A percentile compares a stretch with the other conserved stretches of the same genome.
These are phyloP conservation scores for Bombylius discolor DNA, from an alignment of 2,888 invertebrate genomes.

Conservation along the genomic window DNA sequence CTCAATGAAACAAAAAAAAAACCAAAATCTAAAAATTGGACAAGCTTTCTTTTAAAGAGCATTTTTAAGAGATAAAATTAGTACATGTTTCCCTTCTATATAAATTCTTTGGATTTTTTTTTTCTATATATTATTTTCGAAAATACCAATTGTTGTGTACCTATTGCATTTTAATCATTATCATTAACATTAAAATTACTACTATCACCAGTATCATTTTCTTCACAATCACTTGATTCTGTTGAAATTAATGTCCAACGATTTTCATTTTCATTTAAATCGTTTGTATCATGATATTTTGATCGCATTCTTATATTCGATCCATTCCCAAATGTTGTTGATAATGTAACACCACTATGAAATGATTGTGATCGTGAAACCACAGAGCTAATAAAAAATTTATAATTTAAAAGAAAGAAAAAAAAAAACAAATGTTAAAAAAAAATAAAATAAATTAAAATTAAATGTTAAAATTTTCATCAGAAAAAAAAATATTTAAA, in stretches of 20 bases:
- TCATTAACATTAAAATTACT: too few relatives aligned
- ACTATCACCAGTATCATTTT: slow-evolving; percentile 5
- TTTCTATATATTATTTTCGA: too few relatives aligned
- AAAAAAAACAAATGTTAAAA: not conserved
- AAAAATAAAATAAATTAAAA: not conserved
- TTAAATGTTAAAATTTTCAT: too few relatives aligned
- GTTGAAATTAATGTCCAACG: slow-evolving; percentile 21
- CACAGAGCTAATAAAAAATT: slow-evolving; percentile 33
- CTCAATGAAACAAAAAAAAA: too few relatives aligned
- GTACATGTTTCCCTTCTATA: too few relatives aligned
- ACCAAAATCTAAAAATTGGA: too few relatives aligned
- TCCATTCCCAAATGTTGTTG: not conserved
- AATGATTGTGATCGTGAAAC: slow-evolving; percentile 50
- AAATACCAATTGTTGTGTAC: too few relatives aligned
- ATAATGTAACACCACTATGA: slow-evolving; percentile 35
- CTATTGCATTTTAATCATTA: too few relatives aligned
- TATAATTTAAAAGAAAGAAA: slow-evolving; percentile 1
- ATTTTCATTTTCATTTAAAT: slow-evolving; percentile 10
- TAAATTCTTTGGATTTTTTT: too few relatives aligned
- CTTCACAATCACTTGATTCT: slow-evolving; percentile 20
- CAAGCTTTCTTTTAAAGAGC: too few relatives aligned
- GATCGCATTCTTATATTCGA: not conserved
- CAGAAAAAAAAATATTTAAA: too few relatives aligned
- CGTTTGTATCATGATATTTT: not conserved
- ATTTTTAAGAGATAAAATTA: too few relatives aligned